Base-by-base conservation (phyloP, 1,140 invertebrate species). In the Pogonomyrmex californicus region DNA sequence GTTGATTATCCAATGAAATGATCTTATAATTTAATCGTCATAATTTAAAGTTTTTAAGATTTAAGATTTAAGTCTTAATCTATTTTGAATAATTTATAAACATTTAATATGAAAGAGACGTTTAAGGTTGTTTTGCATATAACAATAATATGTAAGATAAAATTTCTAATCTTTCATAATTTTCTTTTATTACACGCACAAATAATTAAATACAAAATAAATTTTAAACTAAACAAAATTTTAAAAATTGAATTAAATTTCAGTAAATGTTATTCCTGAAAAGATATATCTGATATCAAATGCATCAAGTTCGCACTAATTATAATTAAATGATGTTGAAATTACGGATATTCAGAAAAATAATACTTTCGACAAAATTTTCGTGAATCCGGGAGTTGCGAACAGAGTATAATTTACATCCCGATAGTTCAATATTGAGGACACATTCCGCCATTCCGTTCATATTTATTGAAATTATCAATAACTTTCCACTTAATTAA, bases 401-500 rank as follows among this genome's bases (percentile, higher is more conserved):
- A 51, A 78, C 44, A 30, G 44, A 78, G 76, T 70, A 38, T 38
- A 81, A 81, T 70, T 81, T 70, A 81, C 78, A 81, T 66, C n/a
- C 47, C 63, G 44, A 2, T 17, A 5, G 49, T 51, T 23, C 49
- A 70, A 81, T 56, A 70, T 70, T 49, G 38, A 54, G 78, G 65
- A 81, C 78, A 81, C 10, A 70, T 70, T 70, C 78, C 60, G 33
- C 47, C 60, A 79, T 65, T 65, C 60, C 78, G 78, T 56, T 70
- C 23, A 56, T 58, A 70, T 81, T 70, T 49, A 70, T 56, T 23
- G 65, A 41, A 70, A 81, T 81, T 81, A 70, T 70, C 51, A 81
- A 81, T 81, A 81, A 70, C 65, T 81, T 81, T 70, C 63, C 38
- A 70, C 78, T 81, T 81, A 81, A 81, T 81, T 81, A 81, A 70